A percentile compares a stretch with the other conserved stretches of the same genome.
Conservation (phyloP, 2,113 vertebrate species). For the Dermatemys mawii region DNA sequence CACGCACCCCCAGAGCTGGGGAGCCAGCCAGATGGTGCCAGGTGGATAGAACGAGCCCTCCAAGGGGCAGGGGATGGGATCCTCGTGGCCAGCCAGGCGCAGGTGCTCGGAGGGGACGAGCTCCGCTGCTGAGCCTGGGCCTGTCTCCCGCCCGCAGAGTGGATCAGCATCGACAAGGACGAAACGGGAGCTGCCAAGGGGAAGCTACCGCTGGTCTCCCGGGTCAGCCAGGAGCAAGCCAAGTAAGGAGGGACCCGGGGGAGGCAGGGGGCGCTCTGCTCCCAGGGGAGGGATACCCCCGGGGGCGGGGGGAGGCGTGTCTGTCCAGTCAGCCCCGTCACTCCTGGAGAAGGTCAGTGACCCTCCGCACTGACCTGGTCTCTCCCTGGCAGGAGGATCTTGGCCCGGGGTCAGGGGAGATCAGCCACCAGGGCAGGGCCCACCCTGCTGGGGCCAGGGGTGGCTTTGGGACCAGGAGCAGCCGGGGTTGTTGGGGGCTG, state of each 20-base stretch:
- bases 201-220: constrained; percentile 77
- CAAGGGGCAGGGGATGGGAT: too few relatives aligned
- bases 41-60: background rate
- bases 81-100: too few relatives aligned
- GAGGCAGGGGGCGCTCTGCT: too few relatives aligned
- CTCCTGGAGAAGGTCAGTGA: background rate
- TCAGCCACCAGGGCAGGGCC: too few relatives aligned
- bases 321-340: background rate
- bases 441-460: too few relatives aligned
- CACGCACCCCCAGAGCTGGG: background rate
- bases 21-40: background rate
- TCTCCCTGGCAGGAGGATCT: too few relatives aligned
- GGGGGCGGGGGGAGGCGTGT: too few relatives aligned
- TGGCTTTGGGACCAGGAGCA: background rate
- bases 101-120: too few relatives aligned
- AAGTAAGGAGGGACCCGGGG: constrained; percentile 75
- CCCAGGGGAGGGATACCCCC: background rate
- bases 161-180: constrained; percentile 97
- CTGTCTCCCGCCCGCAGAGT: constrained; percentile 78
- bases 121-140: background rate
- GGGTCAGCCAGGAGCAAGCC: constrained; percentile 84
- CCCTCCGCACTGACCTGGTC: background rate
- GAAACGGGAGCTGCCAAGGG: constrained; percentile 88
- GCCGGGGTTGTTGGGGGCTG: too few relatives aligned
- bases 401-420: too few relatives aligned